Evolutionary conservation across 1,140 invertebrate species (phyloP).

Genomic region (Riptortus pedestris): DNA sequence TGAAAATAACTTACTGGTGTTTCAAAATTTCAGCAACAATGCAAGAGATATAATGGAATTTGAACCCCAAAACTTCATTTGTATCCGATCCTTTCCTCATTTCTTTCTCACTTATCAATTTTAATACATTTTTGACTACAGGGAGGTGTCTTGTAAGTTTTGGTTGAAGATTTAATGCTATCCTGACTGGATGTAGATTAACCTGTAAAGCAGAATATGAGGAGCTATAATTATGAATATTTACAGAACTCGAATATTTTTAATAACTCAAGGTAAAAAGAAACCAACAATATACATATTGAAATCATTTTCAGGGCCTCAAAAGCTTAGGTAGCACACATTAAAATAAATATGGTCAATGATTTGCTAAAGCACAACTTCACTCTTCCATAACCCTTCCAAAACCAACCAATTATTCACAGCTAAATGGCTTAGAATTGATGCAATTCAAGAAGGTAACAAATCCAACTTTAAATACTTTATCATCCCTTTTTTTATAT

Average conservation of each 20-base stretch:
- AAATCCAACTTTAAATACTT: too few relatives aligned
- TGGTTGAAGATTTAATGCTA: conserved; percentile 67
- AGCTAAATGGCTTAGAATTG: too few relatives aligned
- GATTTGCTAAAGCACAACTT: too few relatives aligned
- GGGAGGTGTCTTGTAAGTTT: conserved; percentile 58
- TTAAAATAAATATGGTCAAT: too few relatives aligned
- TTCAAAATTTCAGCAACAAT: conserved; percentile 54
- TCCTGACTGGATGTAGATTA: conserved; percentile 76
- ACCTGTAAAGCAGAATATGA: conserved; percentile 48
- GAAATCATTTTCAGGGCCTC: too few relatives aligned
- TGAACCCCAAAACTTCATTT: conserved; percentile 88
- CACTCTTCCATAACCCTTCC: too few relatives aligned
- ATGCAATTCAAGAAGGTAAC: too few relatives aligned
- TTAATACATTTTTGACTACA: conserved; percentile 70
- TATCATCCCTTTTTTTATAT: too few relatives aligned
- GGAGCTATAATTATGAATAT: conserved; percentile 3
- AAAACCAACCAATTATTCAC: too few relatives aligned
- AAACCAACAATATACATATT: not conserved
- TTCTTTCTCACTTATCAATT: conserved; percentile 74
- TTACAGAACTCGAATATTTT: not conserved
- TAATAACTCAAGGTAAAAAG: not conserved
- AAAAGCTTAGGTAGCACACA: too few relatives aligned
- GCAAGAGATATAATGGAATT: conserved; percentile 76
- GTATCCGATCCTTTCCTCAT: conserved; percentile 71
- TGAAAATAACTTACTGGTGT: not conserved